Conservation (phyloP, 2,113 vertebrate genomes). For the Spea bombifrons region DNA sequence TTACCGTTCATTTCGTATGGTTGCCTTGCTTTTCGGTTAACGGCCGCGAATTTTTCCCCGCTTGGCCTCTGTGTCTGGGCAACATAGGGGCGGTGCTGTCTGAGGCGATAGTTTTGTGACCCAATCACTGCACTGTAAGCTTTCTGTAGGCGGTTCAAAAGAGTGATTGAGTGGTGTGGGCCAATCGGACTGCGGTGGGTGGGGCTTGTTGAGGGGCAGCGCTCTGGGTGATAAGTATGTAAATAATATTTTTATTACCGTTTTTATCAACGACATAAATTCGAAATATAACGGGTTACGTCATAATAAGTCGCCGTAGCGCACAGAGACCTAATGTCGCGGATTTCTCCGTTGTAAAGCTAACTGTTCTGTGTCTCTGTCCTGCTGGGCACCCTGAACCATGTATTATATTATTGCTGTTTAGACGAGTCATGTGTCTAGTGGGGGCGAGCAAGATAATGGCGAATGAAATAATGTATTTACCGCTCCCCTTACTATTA, state of each 20-base stretch:
- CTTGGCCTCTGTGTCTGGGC: constrained; percentile 3
- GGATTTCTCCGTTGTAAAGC: too few relatives aligned
- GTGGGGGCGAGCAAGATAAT: too few relatives aligned
- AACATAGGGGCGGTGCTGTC: background rate
- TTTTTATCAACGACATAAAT: too few relatives aligned
- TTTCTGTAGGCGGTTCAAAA: background rate
- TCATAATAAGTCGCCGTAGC: too few relatives aligned
- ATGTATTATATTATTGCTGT: too few relatives aligned
- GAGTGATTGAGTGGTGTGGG: background rate
- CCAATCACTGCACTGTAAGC: background rate
- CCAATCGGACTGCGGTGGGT: background rate
- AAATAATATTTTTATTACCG: constrained; percentile 21
- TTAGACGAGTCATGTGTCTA: too few relatives aligned
- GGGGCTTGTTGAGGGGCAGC: background rate
- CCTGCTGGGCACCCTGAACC: too few relatives aligned
- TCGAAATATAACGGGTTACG: too few relatives aligned
- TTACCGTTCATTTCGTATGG: background rate
- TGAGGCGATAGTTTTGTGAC: background rate
- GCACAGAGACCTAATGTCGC: too few relatives aligned
- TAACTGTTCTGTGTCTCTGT: too few relatives aligned
- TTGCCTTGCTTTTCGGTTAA: background rate
- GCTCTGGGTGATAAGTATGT: background rate
- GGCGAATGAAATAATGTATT: too few relatives aligned
- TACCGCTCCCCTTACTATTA: too few relatives aligned
- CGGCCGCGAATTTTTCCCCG: background rate